Evolutionary conservation across 2,888 invertebrate species (phyloP), one percentile per base, ranked within the genome.

Genomic region (Drosophila sordidapex): DNA sequence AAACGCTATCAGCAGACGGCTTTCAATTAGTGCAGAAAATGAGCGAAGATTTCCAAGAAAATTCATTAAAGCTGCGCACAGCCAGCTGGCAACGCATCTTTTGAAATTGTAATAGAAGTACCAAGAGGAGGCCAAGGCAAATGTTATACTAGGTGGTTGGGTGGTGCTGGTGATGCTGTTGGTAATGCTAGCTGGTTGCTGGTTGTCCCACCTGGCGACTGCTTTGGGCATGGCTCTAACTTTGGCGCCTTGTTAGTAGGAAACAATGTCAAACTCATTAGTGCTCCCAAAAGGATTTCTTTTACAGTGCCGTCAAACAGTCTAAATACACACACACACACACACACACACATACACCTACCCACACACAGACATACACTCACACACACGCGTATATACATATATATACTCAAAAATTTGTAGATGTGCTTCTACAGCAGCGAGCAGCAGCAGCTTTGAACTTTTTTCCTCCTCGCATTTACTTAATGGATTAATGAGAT

Each of bases 241-340:
- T 89, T 87, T 82, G 88, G 68, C 78, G 88, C 90, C 85, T 86
- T 86, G 85, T 86, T 86, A 89, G 85, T 78, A 85, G 90, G 83
- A 90, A 89, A 90, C 89, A 89, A 90, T 89, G 89, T 89, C 90
- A 89, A 89, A 89, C 89, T 89, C 89, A 89, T 89, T 89, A 89
- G 91, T 88, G 91, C 82, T 87, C 87, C 87, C 87, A 88, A 87
- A 87, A 87, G 87, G 87, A 82, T 87, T 87, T 87, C 87, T 86
- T 80, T 87, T 80, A 87, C 85, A 87, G 71, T 83, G 80, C 77
- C 75, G 81, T 74, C 82, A 81, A 74, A 74, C 76, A 79, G 80
- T 74, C 61, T 75, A 74, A 77, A 73, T 69, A 78, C 82, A 73
- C 76, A 73, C 66, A 68, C 63, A 62, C 68, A 46, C 68, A 46